Evolutionary conservation across 2,797 vertebrate species (phyloP), one percentile per base, ranked within the genome.

Genomic region (Crypturellus tataupa): DNA sequence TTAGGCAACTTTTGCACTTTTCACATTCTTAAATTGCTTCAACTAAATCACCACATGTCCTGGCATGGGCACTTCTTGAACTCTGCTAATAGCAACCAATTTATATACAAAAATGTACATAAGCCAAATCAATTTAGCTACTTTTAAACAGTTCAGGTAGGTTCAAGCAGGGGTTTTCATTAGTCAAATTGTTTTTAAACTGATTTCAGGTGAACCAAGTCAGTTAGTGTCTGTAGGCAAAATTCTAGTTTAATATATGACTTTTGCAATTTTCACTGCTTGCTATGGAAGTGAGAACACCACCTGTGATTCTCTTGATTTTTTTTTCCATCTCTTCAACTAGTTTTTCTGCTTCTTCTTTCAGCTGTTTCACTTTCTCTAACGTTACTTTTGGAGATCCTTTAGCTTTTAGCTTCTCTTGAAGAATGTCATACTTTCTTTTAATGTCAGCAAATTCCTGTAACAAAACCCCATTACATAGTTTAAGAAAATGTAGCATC

Each of bases 231-330:
- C 39, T 84, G 37, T 85, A 56, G 53, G 44, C 40, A 89, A 70
- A 55, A 35, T 56, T 70, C 51, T 21, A 77, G 35, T 56, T 86
- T 72, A 73, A 85, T 71, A 85, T 15, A 19, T 18, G 21, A 62
- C 35, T 65, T 47, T 53, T 25, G 85, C 29, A 35, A 25, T 81
- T 71, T 85, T 73, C 75, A 42, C 60, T 1, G 1, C 53, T 81
- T 0, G 0, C 15, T 88, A 7, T 82, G 42, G 64, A 90, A 89
- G n/a, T 65, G 15, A 77, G 25, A 89, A 76, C 12, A 58, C 35
- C 96, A 98, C 99, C 98, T 98, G 98, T 94, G 96, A 98, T 97
- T 95, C 97, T 97, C 90, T 81, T 96, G 40, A 98, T 97, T 96
- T 99, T 99, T 73, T 98, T 96, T 81, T 98, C 97, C 70, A 98